A percentile compares a stretch with the other conserved stretches of the same genome.
Conservation (phyloP, 1,140 invertebrate genomes). For the Brachionus rubens region DNA sequence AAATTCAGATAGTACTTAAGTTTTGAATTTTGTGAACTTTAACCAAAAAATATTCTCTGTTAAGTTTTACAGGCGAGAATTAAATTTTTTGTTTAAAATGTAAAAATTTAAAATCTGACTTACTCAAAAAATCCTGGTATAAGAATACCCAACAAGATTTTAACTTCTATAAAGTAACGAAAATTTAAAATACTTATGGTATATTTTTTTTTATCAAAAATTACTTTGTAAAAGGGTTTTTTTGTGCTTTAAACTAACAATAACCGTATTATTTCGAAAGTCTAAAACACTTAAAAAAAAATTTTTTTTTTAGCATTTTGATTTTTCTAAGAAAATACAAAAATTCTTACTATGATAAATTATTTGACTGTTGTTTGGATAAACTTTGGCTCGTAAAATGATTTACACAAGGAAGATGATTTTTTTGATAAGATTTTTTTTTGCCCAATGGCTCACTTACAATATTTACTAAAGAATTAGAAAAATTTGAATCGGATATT, state of each 20-base stretch:
- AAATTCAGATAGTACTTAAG: too few relatives aligned
- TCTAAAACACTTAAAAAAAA: slow-evolving; percentile 28
- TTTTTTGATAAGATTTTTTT: background rate
- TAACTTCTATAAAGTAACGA: background rate
- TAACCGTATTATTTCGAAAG: slow-evolving; percentile 17
- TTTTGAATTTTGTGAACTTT: too few relatives aligned
- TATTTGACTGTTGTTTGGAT: background rate
- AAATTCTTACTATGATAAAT: slow-evolving; percentile 14
- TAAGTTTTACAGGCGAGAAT: too few relatives aligned
- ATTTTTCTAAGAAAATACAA: background rate
- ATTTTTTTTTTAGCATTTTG: background rate
- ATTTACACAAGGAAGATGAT: background rate
- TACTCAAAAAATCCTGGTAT: slow-evolving; percentile 45
- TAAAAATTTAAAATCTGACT: too few relatives aligned
- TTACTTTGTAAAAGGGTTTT: slow-evolving; percentile 26
- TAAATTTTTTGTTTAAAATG: too few relatives aligned
- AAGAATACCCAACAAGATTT: slow-evolving; percentile 29
- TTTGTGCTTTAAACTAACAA: slow-evolving; percentile 34
- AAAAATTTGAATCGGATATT: slow-evolving; percentile 16
- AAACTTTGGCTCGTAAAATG: slow-evolving; percentile 3
- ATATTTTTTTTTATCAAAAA: background rate
- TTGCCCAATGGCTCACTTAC: too few relatives aligned
- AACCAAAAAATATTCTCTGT: too few relatives aligned
- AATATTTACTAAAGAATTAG: background rate
- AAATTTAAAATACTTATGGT: background rate